phyloP scores from a whole-genome alignment of 64 coral and sea anemone genomes.

The Anthopleura sola region DNA sequence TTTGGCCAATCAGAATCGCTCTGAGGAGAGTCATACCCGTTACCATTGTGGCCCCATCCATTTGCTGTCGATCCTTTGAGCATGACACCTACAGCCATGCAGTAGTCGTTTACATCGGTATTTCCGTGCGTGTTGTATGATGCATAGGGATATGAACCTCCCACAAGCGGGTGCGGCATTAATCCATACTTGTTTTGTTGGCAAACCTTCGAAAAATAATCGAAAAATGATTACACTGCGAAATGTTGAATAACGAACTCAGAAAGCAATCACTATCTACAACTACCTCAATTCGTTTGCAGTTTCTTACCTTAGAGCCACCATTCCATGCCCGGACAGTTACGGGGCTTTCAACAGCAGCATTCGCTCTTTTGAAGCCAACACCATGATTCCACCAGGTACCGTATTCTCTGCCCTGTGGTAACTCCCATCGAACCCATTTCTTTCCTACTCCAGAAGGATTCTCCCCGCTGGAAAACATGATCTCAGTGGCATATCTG shows the following conservation, averaged over 20 bases:
- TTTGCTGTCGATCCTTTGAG: conserved; percentile 1
- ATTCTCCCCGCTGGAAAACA: conserved; percentile 68
- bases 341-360: conserved; percentile 7
- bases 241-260: too few relatives aligned
- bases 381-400: conserved; percentile 51
- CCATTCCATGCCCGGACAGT: conserved; percentile 60
- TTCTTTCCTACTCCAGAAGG: conserved; percentile 48
- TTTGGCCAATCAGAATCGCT: conserved; percentile 68
- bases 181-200: conserved; percentile 64
- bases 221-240: background rate
- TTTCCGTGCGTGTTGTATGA: conserved; percentile 30
- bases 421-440: conserved; percentile 68
- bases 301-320: conserved; percentile 30
- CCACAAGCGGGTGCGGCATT: conserved; percentile 8
- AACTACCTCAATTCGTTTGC: too few relatives aligned
- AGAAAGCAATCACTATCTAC: too few relatives aligned
- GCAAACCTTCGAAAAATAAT: conserved; percentile 14
- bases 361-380: conserved; percentile 23
- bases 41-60: conserved; percentile 56
- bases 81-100: conserved; percentile 68
- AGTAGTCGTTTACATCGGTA: conserved; percentile 34
- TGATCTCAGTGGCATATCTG: conserved; percentile 30
- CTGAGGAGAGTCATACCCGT: conserved; percentile 44
- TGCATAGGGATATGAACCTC: conserved; percentile 48
- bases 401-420: conserved; percentile 39